A percentile compares a stretch with the other conserved stretches of the same genome.
phyloP scores from a whole-genome alignment of 2,797 vertebrate genomes.

The Labroides dimidiatus region DNA sequence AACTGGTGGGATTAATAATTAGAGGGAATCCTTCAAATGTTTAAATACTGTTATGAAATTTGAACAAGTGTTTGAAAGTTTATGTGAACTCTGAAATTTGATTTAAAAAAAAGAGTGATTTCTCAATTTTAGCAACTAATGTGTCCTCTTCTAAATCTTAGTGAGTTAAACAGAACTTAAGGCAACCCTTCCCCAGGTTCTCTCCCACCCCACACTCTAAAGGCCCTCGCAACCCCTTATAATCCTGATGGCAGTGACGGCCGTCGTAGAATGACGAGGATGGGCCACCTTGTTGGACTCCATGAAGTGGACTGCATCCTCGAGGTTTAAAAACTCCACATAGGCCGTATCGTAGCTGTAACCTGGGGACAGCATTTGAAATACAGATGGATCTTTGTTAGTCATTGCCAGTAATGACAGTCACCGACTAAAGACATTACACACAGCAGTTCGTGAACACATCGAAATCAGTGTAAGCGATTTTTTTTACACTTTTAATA shows the following conservation, averaged over 20 bases:
- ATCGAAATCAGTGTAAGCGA: conserved; percentile 70
- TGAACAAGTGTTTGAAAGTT: not conserved
- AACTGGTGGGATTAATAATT: not conserved
- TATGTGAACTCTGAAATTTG: not conserved
- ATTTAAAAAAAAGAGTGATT: conserved; percentile 13
- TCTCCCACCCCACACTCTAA: conserved; percentile 72
- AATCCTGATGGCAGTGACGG: conserved; percentile 85
- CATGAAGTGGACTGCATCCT: conserved; percentile 99
- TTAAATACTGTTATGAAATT: not conserved
- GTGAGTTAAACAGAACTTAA: conserved; percentile 31
- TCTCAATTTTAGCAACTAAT: conserved; percentile 19
- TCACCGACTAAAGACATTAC: conserved; percentile 73
- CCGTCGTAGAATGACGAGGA: conserved; percentile 93
- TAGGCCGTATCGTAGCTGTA: conserved; percentile 99
- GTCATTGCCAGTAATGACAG: conserved; percentile 88
- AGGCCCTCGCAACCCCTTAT: conserved; percentile 80
- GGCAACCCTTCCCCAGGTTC: conserved; percentile 56
- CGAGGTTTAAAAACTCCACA: conserved; percentile 99
- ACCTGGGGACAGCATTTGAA: conserved; percentile 99
- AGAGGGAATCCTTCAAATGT: not conserved
- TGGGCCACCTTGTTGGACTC: conserved; percentile 99
- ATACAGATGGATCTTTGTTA: conserved; percentile 99
- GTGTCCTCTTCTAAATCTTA: conserved; percentile 30
- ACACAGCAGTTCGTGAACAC: conserved; percentile 75
- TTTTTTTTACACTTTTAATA: conserved; percentile 38